Evolutionary conservation across 2,888 invertebrate genomes (phyloP), one percentile per base, ranked within the genome.

Genomic region (Agrotis ipsilon): DNA sequence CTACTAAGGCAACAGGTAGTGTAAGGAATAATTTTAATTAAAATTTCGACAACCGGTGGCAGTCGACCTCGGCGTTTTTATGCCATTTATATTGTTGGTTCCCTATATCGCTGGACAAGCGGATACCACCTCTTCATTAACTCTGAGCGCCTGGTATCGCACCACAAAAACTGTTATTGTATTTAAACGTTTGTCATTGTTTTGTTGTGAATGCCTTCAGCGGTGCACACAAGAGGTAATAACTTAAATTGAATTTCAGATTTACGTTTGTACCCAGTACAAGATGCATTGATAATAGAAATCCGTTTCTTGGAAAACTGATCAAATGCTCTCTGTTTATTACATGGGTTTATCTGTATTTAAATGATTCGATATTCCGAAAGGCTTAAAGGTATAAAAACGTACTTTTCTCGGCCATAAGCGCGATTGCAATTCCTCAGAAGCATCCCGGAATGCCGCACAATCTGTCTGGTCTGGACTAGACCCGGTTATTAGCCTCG

Each of bases 21-120:
- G 51, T 65, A 54, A 71, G 55, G 58, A 65, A 49, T 68, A 59
- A 73, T 69, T 81, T 71, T 72, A 77, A 76, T 80, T 70, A 65
- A 71, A 78, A 68, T 75, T 49, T 72, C 45, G 66, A 62, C 67
- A 60, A 52, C 16, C 57, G 48, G 72, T 57, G 63, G 73, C 62
- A 63, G 60, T 27, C 67, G 80, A 70, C 85, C 85, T 85, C 74
- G 70, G 14, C 39, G 80, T 85, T 83, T 81, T 85, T 79, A 68
- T 73, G 24, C 39, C 74, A 66, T 68, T 69, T 54, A 67, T 83
- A 75, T 75, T 76, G 63, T 72, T 72, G 62, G 55, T 51, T 68
- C 73, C 70, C 48, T 32, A 68, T 66, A 72, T 57, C 46, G 43
- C 59, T 64, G 75, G 61, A 75, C 76, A 72, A 70, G 68, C 76